Percentiles rank a stretch among this genome's conserved stretches.
phyloP scores from a whole-genome alignment of 64 coral and sea anemone genomes.

The Hydrozoanthus tunicans region DNA sequence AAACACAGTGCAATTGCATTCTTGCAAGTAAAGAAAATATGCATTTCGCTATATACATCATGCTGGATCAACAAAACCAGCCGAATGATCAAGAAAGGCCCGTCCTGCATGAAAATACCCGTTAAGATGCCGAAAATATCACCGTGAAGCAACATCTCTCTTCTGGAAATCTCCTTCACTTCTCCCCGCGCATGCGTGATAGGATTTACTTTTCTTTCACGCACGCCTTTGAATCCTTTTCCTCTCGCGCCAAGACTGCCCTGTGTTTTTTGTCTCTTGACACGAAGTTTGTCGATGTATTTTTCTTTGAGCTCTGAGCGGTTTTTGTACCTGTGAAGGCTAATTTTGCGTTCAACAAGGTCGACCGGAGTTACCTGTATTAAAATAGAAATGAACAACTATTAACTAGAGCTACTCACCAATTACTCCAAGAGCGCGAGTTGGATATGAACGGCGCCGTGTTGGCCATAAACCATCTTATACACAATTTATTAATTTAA shows the following conservation, averaged over 20 bases:
- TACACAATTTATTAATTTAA: no score
- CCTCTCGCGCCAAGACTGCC: slow-evolving; percentile 69
- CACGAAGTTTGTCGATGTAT: slow-evolving; percentile 80
- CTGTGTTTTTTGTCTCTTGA: slow-evolving; percentile 83
- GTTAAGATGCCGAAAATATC: slow-evolving; percentile 97
- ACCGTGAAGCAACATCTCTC: slow-evolving; percentile 91
- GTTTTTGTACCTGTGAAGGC: slow-evolving; percentile 63
- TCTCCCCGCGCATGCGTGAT: slow-evolving; percentile 84
- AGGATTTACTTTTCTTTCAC: slow-evolving; percentile 83
- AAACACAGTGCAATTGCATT: slow-evolving; percentile 95
- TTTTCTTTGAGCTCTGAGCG: slow-evolving; percentile 86
- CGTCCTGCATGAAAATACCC: slow-evolving; percentile 98
- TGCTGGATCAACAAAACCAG: slow-evolving; percentile 80
- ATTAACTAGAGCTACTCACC: background rate
- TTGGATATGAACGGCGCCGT: no score
- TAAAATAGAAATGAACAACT: background rate
- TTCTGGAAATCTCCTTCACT: slow-evolving; percentile 86
- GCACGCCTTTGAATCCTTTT: slow-evolving; percentile 88
- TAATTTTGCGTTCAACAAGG: slow-evolving; percentile 84
- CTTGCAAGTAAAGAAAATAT: slow-evolving; percentile 97
- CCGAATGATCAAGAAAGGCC: slow-evolving; percentile 93
- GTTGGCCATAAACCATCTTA: no score
- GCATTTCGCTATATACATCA: slow-evolving; percentile 93
- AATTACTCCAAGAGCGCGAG: no score
- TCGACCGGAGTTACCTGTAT: slow-evolving; percentile 62